Base-by-base conservation (phyloP, 1,140 invertebrate genomes). In the Gryon sp. region DNA sequence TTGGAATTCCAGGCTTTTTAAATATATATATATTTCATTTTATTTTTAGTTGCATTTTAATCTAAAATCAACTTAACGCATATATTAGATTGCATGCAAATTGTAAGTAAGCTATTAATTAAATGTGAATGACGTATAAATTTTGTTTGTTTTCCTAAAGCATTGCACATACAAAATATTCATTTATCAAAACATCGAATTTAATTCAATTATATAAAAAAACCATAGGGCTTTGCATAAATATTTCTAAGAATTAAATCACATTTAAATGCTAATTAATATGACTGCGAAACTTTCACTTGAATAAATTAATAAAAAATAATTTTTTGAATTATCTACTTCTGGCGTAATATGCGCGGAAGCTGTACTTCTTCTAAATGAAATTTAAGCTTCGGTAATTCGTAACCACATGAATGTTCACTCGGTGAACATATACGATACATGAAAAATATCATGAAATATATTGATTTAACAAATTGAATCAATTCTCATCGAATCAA, bases 401-500 rank as follows among this genome's bases (percentile, higher is more conserved):
- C 30, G 38, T 28, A 4, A 48, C 57, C 57, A 8, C 26, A 8
- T 11, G 8, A 50, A 32, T 63, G 16, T 65, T 65, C 50, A 4
- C 60, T 34, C n/a, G n/a, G n/a, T n/a, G n/a, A n/a, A n/a, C n/a
- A n/a, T n/a, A n/a, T n/a, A n/a, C n/a, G n/a, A n/a, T n/a, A n/a
- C n/a, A n/a, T n/a, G n/a, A n/a, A n/a, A n/a, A n/a, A n/a, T n/a
- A n/a, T n/a, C n/a, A n/a, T n/a, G n/a, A n/a, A n/a, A n/a, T n/a
- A n/a, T n/a, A n/a, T n/a, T n/a, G n/a, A n/a, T n/a, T n/a, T n/a
- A n/a, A n/a, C 24, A 53, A 53, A 66, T 36, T 19, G 20, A 57
- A 68, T 68, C 63, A 57, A 46, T 68, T 36, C 57, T 34, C 24
- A 18, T 9, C 26, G 28, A 46, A 41, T 55, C 36, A 8, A 66